A percentile compares a stretch with the other conserved stretches of the same genome.
Evolutionary conservation across 2,888 invertebrate genomes (phyloP).

Genomic region (Drosophila anceps): DNA sequence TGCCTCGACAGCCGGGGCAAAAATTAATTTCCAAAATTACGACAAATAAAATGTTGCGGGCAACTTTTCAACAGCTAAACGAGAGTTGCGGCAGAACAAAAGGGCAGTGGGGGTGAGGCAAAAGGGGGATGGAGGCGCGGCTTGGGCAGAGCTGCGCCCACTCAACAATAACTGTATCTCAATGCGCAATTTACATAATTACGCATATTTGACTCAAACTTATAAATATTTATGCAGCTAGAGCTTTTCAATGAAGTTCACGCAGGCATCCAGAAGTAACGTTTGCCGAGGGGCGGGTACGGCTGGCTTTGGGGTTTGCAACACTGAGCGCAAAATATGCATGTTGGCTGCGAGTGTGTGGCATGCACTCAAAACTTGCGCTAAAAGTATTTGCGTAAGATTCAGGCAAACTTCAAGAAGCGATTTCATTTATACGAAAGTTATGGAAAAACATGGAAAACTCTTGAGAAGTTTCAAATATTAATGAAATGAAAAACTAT

Average conservation of each 20-base stretch:
- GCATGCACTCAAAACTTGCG: conserved; percentile 4
- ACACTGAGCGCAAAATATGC: conserved; percentile 10
- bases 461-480: neutral
- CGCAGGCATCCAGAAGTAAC: conserved; percentile 16
- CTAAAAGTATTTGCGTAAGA: conserved; percentile 4
- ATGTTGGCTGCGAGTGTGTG: neutral
- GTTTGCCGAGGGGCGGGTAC: neutral
- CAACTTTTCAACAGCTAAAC: conserved; percentile 41
- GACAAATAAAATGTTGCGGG: conserved; percentile 71
- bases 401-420: neutral
- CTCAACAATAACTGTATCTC: conserved; percentile 55
- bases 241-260: conserved; percentile 46
- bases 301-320: neutral
- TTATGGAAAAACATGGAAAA: neutral
- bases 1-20: conserved; percentile 29
- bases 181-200: conserved; percentile 78
- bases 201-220: conserved; percentile 70
- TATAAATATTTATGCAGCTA: conserved; percentile 72
- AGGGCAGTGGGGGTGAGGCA: too few relatives aligned
- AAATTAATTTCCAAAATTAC: conserved; percentile 76
- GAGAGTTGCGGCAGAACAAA: conserved; percentile 1
- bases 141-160: neutral
- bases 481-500: neutral
- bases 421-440: neutral
- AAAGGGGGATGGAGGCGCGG: too few relatives aligned